Evolutionary conservation across 2,113 vertebrate genomes (phyloP).

Genomic region (Glareola pratincola): DNA sequence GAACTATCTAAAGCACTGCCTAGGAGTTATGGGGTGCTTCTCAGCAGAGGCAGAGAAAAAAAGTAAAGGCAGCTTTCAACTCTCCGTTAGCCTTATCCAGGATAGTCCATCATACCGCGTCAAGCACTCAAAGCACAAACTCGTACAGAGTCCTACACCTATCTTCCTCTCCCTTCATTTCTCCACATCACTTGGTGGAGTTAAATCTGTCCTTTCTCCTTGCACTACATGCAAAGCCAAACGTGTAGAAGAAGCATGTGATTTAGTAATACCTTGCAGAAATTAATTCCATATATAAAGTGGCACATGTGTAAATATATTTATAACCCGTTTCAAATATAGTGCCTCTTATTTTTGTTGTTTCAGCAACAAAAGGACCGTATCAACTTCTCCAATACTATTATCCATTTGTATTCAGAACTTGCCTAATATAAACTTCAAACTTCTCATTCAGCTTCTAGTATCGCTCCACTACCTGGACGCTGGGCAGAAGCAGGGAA

Average conservation of each 20-base stretch:
- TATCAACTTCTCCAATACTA: not conserved
- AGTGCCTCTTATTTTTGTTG: not conserved
- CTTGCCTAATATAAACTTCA: not conserved
- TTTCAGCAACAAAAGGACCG: not conserved
- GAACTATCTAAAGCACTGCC: not conserved
- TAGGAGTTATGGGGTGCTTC: not conserved
- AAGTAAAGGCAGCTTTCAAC: not conserved
- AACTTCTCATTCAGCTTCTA: not conserved
- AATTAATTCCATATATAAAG: not conserved
- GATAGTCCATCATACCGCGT: rapidly evolving
- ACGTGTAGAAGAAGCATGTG: not conserved
- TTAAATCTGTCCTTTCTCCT: not conserved
- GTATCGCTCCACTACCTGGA: rapidly evolving
- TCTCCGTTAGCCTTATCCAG: not conserved
- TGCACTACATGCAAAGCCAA: not conserved
- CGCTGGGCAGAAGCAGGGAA: not conserved
- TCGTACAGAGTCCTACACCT: not conserved
- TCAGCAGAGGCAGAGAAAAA: not conserved
- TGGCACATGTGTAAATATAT: not conserved
- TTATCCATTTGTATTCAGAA: not conserved
- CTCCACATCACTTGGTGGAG: not conserved
- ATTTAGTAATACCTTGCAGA: not conserved
- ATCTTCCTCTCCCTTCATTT: not conserved
- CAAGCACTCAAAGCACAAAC: not conserved
- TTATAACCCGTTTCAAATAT: not conserved